Base-by-base conservation (phyloP, 2,888 invertebrate species). In the Tenthredo livida region DNA sequence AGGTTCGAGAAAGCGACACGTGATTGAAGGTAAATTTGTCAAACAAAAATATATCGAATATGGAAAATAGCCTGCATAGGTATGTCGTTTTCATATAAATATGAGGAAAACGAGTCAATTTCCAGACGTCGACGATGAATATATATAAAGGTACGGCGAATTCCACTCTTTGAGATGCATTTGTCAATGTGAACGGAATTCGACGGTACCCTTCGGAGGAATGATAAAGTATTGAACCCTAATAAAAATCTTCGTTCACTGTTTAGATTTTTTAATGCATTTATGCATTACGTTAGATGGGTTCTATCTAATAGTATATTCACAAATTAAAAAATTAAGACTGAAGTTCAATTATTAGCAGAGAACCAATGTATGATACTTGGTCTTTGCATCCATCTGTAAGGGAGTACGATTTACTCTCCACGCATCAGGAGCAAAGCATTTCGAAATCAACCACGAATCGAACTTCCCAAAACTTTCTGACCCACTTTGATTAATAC, bases 401-500 rank as follows among this genome's bases (percentile, higher is more conserved):
- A 29, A 0, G 12, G 5, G 15, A 40, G 2, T 50, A 33, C 15
- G 50, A 21, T 21, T 7, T n/a, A 40, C n/a, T 54, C 2, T n/a
- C 50, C 17, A 77, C 47, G 75, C 15, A 54, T 33, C 29, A 33
- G 25, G 50, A 77, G 75, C 15, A 33, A 77, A 50, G 47, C 75
- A 50, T 25, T 47, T 29, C 33, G 29, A 54, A 77, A 50, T 77
- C 47, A 77, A 50, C 75, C 29, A 47, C 25, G 75, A 50, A 29
- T 77, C 75, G 50, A 77, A 77, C 12, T 7, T 0, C 40, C 43
- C 3, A 72, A 72, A 61, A 40, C 50, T 77, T 77, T 50, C 75
- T 54, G 75, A 77, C 75, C 75, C 50, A 77, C 75, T 77, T 77
- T 77, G 75, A 77, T 77, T 77, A 54, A 50, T 77, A 50, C 75